These are phyloP conservation scores for Lacerta agilis DNA, from an alignment of 2,797 vertebrate species.

Conservation along the genomic window DNA sequence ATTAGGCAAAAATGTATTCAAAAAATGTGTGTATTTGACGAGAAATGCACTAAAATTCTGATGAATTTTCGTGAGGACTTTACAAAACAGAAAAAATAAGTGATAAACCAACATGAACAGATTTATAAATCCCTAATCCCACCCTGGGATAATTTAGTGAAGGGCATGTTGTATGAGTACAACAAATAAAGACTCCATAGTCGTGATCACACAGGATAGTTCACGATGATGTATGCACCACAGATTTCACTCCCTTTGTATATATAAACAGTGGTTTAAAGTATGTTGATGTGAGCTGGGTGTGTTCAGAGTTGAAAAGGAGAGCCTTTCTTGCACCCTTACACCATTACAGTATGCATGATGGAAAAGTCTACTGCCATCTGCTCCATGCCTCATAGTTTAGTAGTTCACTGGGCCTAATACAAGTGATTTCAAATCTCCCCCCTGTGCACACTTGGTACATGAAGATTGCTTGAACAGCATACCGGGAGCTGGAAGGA, in stretches of 20 bases:
- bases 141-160: background rate
- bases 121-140: no score
- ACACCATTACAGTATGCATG: background rate
- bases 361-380: background rate
- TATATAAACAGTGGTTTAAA: background rate
- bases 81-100: no score
- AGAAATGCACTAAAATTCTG: no score
- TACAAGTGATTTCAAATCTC: slow-evolving; percentile 10
- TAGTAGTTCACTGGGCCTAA: slow-evolving; percentile 6
- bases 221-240: background rate
- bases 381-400: background rate
- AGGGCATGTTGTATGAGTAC: background rate
- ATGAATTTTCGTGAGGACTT: no score
- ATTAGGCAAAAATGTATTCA: no score
- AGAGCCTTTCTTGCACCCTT: background rate
- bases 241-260: background rate
- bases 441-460: background rate
- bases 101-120: background rate
- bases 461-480: slow-evolving; percentile 21
- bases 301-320: background rate
- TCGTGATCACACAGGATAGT: background rate
- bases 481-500: slow-evolving; percentile 11
- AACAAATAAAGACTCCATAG: background rate
- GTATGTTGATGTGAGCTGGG: background rate
- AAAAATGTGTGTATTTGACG: no score